Percentiles rank a stretch among this genome's conserved stretches.
Evolutionary conservation across 2,113 vertebrate genomes (phyloP).

Genomic region (Amblyornis subalaris): DNA sequence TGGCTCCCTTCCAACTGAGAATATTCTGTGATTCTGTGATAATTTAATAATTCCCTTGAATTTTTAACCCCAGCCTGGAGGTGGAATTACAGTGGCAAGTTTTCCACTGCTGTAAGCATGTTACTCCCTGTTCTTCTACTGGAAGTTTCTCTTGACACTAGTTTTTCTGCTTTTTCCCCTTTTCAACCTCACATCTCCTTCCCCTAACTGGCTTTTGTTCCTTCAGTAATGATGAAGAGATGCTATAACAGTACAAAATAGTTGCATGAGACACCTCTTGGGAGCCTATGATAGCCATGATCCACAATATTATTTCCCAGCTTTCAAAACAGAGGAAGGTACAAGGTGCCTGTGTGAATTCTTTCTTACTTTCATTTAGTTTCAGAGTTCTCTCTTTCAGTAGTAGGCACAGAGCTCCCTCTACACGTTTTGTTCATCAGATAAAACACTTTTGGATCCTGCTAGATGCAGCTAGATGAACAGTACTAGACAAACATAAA

Average conservation of each 20-base stretch:
- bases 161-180: background rate
- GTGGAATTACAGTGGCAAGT: background rate
- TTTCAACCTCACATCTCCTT: background rate
- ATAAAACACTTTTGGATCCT: slow-evolving; percentile 13
- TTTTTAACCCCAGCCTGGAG: background rate
- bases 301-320: background rate
- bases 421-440: slow-evolving; percentile 7
- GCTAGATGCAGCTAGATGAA: slow-evolving; percentile 35
- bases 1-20: background rate
- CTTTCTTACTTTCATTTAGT: background rate
- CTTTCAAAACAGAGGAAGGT: background rate
- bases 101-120: background rate
- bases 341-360: background rate
- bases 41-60: background rate
- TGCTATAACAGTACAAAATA: background rate
- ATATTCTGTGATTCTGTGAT: background rate
- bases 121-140: background rate
- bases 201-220: background rate
- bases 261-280: background rate
- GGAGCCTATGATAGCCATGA: background rate
- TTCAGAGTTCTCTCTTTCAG: slow-evolving; percentile 17
- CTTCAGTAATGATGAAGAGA: background rate
- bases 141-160: background rate
- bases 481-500: slow-evolving; percentile 57
- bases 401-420: slow-evolving; percentile 21